Conservation (phyloP, 2,113 vertebrate species). For the Charadrius vociferus region DNA sequence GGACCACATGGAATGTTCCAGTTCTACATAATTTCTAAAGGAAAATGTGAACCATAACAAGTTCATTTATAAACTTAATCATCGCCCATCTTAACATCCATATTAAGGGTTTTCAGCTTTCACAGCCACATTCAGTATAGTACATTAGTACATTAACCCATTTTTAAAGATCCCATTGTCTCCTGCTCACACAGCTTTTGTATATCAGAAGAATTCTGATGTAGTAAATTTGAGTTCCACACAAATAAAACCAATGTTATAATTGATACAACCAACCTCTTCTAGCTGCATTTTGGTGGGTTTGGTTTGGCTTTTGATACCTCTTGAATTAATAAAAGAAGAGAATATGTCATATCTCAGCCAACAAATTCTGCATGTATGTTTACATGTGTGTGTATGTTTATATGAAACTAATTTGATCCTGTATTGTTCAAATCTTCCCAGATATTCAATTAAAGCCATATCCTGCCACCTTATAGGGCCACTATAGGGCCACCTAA, state of each 20-base stretch:
- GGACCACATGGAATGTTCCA: neutral
- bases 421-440: neutral
- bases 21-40: neutral
- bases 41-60: neutral
- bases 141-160: neutral
- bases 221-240: neutral
- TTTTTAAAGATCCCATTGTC: neutral
- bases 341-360: neutral
- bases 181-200: neutral
- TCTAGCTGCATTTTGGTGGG: neutral
- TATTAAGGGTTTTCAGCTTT: neutral
- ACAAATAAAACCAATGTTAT: neutral
- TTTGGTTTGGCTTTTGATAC: neutral
- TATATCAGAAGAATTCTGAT: neutral
- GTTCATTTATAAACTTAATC: neutral
- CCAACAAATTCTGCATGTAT: neutral
- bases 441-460: neutral
- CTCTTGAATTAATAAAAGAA: neutral
- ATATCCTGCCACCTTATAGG: neutral
- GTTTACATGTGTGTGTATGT: too few relatives aligned
- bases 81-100: too few relatives aligned
- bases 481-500: too few relatives aligned
- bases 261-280: neutral
- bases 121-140: neutral
- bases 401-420: neutral